Evolutionary conservation across 2,888 invertebrate genomes (phyloP).

Genomic region (Mimachlamys varia): DNA sequence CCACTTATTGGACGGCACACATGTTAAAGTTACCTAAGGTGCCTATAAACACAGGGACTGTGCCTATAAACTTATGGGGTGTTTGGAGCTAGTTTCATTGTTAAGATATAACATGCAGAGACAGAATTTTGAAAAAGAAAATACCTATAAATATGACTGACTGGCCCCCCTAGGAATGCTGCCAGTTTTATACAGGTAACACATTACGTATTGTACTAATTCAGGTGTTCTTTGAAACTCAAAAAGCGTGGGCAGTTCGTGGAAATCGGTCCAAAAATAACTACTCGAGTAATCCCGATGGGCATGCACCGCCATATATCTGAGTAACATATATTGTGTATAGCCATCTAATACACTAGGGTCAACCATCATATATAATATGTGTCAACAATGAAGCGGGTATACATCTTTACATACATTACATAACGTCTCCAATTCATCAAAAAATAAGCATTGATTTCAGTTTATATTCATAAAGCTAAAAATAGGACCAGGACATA

Average conservation of each 20-base stretch:
- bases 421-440: not conserved
- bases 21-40: too few species aligned
- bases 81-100: too few species aligned
- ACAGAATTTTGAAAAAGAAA: not conserved
- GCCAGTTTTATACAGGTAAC: not conserved
- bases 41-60: too few species aligned
- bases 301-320: not conserved
- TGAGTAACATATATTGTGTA: not conserved
- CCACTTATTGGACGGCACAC: too few species aligned
- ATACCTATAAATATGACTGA: too few species aligned
- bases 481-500: not conserved
- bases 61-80: too few species aligned
- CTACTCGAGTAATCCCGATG: not conserved
- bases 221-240: not conserved
- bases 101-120: too few species aligned
- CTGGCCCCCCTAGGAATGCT: too few species aligned
- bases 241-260: conserved; percentile 8
- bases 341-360: too few species aligned
- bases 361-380: too few species aligned
- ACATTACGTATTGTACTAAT: not conserved
- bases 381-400: too few species aligned
- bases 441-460: not conserved
- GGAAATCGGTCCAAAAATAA: not conserved
- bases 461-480: not conserved
- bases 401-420: not conserved